Evolutionary conservation across 2,888 invertebrate genomes (phyloP), one percentile per base, ranked within the genome.

Genomic region (Chymomyza amoena): DNA sequence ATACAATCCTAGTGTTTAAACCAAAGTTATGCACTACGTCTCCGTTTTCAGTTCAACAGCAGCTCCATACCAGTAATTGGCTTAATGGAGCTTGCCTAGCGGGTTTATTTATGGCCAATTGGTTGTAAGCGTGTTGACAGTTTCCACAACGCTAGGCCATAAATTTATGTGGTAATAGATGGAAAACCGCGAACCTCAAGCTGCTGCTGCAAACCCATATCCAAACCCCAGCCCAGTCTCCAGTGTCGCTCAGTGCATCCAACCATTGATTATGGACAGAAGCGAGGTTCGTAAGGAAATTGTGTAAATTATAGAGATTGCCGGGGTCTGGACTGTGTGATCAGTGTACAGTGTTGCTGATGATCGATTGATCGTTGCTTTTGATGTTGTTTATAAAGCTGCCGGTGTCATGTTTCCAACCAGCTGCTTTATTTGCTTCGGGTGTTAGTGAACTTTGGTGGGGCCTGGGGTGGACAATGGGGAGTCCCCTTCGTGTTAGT

Each of bases 241-340:
- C 25, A 25, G 25, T 25, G 25, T 25, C 25, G 25, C 25, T 25
- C 51, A n/a, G 51, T 16, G 25, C 20, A 68, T 64, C 57, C 72
- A 81, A 69, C 50, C 66, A 61, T 65, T 80, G 80, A 78, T 76
- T 84, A 64, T 66, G 79, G 36, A 25, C n/a, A 15, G 60, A 60
- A 57, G 25, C 28, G 25, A 57, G 20, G 81, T 85, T 72, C 70
- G 87, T 87, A 80, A 82, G 83, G 87, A 83, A 83, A 85, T 87
- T 64, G 80, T 60, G 63, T 73, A 69, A 78, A 76, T 82, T 76
- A 82, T 84, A 73, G 52, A 54, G 52, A 18, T 54, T 54, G 18
- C 52, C 52, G 16, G 52, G 51, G 52, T 18, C 16, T 51, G n/a
- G n/a, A n/a, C n/a, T n/a, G n/a, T n/a, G 36, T 36, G 36, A 36